Base-by-base conservation (phyloP, 1,140 invertebrate species). In the Sipha flava region DNA sequence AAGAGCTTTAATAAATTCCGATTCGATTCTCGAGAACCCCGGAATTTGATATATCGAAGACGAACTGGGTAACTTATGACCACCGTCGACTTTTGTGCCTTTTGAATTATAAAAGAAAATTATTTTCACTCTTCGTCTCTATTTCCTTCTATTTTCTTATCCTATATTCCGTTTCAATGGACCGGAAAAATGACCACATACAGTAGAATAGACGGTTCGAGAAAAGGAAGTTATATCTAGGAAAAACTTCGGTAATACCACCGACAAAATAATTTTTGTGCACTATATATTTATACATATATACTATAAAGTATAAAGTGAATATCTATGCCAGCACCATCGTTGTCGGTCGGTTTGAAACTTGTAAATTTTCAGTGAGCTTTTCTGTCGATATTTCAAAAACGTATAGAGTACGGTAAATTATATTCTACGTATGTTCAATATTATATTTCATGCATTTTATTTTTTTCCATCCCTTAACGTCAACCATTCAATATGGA, bases 151-250 rank as follows among this genome's bases (percentile, higher is more conserved):
- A 49, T 75, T 75, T 75, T 75, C 72, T 75, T 75, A 75, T 75
- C 72, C 45, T 54, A 2, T 54, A 75, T 75, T 75, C 72, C 72
- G 9, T 75, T 54, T 75, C 49, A 52, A 54, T 75, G 72, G 72
- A 54, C 72, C 72, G 72, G 47, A 75, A 75, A 75, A 75, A 75
- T 75, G 72, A 52, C 47, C 72, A 75, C 72, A 14, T 9, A 75
- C 72, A 52, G 26, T 52, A 54, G 16, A 52, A 52, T 75, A 37
- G 47, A 75, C 31, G 26, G n/a, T 3, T n/a, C 26, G 5, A 21
- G 31, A 57, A 57, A n/a, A 43, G 10, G 34, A 66, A 66, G 62
- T 66, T 66, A 66, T 43, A 66, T 66, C 34, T 23, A 43, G 9
- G 21, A 43, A 21, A 66, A 43, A 66, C 64, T 66, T 43, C 5